phyloP scores from a whole-genome alignment of 1,140 invertebrate genomes.

The Chelonus insularis region DNA sequence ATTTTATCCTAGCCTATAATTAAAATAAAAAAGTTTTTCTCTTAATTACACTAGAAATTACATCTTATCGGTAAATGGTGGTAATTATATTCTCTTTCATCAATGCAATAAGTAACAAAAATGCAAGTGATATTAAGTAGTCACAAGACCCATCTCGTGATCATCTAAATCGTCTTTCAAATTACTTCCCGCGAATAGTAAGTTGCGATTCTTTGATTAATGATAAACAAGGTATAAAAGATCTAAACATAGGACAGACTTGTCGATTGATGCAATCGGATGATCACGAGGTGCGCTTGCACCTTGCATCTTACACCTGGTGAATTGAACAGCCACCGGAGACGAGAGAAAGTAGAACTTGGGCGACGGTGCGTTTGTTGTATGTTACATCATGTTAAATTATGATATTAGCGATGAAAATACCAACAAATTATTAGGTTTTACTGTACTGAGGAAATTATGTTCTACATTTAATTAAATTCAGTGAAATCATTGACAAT shows the following conservation, averaged over 20 bases:
- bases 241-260: not conserved
- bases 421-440: not conserved
- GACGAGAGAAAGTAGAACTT: not conserved
- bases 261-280: constrained; percentile 8
- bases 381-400: not conserved
- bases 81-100: not conserved
- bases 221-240: not conserved
- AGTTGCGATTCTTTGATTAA: constrained; percentile 2
- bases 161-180: not conserved
- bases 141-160: not conserved
- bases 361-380: not conserved
- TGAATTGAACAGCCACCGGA: not conserved
- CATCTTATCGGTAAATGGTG: not conserved
- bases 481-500: too few relatives aligned
- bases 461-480: too few relatives aligned
- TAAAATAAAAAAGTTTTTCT: too few relatives aligned
- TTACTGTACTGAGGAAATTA: too few relatives aligned
- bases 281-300: not conserved
- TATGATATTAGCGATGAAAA: not conserved
- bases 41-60: too few relatives aligned
- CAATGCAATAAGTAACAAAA: too few relatives aligned
- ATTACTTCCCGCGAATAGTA: not conserved
- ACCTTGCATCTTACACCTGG: not conserved
- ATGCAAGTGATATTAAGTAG: too few relatives aligned
- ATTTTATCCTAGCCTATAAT: too few relatives aligned